Conservation (phyloP, 2,888 invertebrate genomes). For the Papilio gigon region DNA sequence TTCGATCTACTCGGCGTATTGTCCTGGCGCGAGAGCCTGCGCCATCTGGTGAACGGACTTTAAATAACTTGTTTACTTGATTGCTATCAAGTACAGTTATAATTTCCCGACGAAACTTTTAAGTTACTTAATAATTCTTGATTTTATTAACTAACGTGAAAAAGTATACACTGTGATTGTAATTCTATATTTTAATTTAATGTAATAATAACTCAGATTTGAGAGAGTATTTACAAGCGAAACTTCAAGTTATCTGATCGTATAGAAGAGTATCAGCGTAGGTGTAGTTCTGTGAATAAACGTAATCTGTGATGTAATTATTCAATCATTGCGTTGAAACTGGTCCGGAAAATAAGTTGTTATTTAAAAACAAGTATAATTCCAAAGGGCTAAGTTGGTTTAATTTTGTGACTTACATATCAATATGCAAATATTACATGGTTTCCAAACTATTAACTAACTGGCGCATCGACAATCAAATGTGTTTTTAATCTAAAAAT, state of each 20-base stretch:
- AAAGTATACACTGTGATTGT: neutral
- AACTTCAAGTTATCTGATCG: neutral
- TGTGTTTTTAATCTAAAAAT: slow-evolving; percentile 51
- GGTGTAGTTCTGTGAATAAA: neutral
- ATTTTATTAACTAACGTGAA: neutral
- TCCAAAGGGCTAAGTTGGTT: slow-evolving; percentile 50
- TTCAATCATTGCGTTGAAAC: neutral
- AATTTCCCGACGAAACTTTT: neutral
- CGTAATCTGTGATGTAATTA: neutral
- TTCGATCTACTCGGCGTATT: slow-evolving; percentile 67
- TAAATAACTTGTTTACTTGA: slow-evolving; percentile 29
- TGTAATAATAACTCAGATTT: too few relatives aligned
- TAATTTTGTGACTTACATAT: slow-evolving; percentile 56
- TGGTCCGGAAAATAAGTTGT: slow-evolving; percentile 28
- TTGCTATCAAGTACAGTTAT: neutral
- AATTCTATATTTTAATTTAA: neutral
- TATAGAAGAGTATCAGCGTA: neutral
- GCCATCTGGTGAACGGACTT: slow-evolving; percentile 29
- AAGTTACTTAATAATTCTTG: neutral
- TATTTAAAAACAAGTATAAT: slow-evolving; percentile 13
- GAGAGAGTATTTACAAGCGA: too few relatives aligned
- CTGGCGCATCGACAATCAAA: slow-evolving; percentile 41
- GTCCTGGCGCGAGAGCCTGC: slow-evolving; percentile 33
- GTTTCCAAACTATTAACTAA: slow-evolving; percentile 53
- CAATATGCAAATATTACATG: slow-evolving; percentile 58